Conservation (phyloP, 2,888 invertebrate species). For the Cryptops parisi region DNA sequence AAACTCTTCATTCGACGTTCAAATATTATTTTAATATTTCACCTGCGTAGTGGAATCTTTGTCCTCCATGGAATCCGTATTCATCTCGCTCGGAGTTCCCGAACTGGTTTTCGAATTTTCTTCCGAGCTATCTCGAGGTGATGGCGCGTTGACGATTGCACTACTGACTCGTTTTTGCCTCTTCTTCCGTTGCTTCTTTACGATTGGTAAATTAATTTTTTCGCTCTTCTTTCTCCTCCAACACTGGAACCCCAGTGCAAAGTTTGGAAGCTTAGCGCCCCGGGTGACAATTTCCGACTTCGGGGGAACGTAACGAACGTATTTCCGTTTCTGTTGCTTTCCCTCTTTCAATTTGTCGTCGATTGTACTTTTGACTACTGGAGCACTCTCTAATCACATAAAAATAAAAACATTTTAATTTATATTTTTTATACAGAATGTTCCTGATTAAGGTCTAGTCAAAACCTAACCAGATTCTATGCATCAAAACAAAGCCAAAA, state of each 20-base stretch:
- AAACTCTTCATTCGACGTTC: too few species aligned
- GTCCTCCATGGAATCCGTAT: not conserved
- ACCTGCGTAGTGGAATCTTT: conserved; percentile 1
- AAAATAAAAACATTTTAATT: too few species aligned
- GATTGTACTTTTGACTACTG: too few species aligned
- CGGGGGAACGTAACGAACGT: conserved; percentile 26
- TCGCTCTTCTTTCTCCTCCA: conserved; percentile 39
- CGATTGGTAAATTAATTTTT: too few species aligned
- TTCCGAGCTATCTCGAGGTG: conserved; percentile 1
- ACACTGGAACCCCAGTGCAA: conserved; percentile 36
- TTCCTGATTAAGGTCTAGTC: too few species aligned
- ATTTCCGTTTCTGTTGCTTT: conserved; percentile 20
- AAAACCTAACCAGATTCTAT: too few species aligned
- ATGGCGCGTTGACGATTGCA: not conserved
- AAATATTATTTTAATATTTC: too few species aligned
- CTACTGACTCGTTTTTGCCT: too few species aligned
- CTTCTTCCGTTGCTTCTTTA: conserved; percentile 17
- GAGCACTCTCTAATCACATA: too few species aligned
- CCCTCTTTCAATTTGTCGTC: too few species aligned
- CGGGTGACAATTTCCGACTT: conserved; percentile 37
- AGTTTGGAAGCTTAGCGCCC: conserved; percentile 48
- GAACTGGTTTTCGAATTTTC: not conserved
- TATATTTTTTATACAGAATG: too few species aligned
- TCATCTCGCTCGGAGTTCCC: not conserved
- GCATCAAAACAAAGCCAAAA: too few species aligned